Evolutionary conservation across 2,888 invertebrate species (phyloP).

Genomic region (Xanthostigma xanthostigma): DNA sequence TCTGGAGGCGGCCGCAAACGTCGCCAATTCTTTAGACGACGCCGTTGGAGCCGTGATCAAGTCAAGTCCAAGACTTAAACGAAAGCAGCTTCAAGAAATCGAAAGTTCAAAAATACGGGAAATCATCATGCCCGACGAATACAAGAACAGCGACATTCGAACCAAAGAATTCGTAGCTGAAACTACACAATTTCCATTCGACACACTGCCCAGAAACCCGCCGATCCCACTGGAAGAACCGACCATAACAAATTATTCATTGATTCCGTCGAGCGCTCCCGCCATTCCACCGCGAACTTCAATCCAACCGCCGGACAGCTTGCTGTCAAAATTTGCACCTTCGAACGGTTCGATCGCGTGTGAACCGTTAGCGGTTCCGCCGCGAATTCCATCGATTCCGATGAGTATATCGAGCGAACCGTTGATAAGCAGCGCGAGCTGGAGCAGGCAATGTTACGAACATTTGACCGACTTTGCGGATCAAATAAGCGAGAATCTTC

Average conservation of each 20-base stretch:
- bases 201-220: background rate
- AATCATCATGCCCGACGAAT: slow-evolving; percentile 5
- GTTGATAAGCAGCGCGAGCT: slow-evolving; percentile 18
- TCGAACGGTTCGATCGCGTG: no score
- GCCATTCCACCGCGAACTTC: no score
- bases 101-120: slow-evolving; percentile 18
- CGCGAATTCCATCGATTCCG: no score
- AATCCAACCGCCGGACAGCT: no score
- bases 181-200: slow-evolving; percentile 4
- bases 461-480: slow-evolving; percentile 69
- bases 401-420: no score
- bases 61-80: slow-evolving; percentile 39
- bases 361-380: no score
- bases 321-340: no score
- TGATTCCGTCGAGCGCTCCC: no score
- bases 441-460: slow-evolving; percentile 50
- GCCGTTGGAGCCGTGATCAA: slow-evolving; percentile 52
- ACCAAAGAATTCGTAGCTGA: slow-evolving; percentile 11
- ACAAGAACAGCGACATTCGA: slow-evolving; percentile 4
- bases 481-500: slow-evolving; percentile 63
- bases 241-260: no score
- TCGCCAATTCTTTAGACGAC: slow-evolving; percentile 49
- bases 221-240: no score
- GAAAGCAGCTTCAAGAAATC: slow-evolving; percentile 34
- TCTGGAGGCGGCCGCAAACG: slow-evolving; percentile 49